Percentiles rank a stretch among this genome's conserved stretches.
These are phyloP conservation scores for Helostoma temminkii DNA, from an alignment of 2,797 vertebrate species.

Conservation along the genomic window DNA sequence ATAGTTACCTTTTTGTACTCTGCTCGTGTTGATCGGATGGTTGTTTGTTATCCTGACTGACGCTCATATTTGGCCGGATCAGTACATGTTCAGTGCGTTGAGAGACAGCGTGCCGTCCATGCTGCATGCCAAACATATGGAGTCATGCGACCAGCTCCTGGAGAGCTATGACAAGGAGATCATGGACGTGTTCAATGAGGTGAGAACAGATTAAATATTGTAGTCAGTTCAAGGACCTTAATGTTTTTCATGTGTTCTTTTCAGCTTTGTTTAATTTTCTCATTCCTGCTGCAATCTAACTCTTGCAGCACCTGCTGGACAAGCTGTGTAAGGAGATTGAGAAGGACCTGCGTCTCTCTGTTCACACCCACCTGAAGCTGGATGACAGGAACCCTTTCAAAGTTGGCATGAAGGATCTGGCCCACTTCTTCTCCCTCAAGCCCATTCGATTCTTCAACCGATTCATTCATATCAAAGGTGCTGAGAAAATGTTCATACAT, in stretches of 20 bases:
- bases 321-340: constrained; percentile 99
- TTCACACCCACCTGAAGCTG: constrained; percentile 96
- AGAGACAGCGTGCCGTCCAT: constrained; percentile 94
- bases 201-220: constrained; percentile 74
- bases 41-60: not conserved
- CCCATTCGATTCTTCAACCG: constrained; percentile 97
- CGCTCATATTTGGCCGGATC: constrained; percentile 45
- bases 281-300: not conserved
- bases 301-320: constrained; percentile 91
- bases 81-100: constrained; percentile 99
- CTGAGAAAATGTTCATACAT: not conserved
- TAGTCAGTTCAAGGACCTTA: constrained; percentile 63
- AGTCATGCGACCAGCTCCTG: constrained; percentile 91
- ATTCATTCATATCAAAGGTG: constrained; percentile 98
- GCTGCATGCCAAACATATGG: constrained; percentile 93
- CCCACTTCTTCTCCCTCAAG: constrained; percentile 96
- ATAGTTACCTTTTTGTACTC: not conserved
- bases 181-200: constrained; percentile 95
- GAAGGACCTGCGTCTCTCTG: constrained; percentile 97
- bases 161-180: constrained; percentile 95
- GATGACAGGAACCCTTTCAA: constrained; percentile 98
- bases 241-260: not conserved
- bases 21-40: constrained; percentile 9
- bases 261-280: not conserved
- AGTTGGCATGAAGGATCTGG: constrained; percentile 97